Percentiles rank a stretch among this genome's conserved stretches.
Conservation (phyloP, 2,888 invertebrate species). For the Lymantria dispar region DNA sequence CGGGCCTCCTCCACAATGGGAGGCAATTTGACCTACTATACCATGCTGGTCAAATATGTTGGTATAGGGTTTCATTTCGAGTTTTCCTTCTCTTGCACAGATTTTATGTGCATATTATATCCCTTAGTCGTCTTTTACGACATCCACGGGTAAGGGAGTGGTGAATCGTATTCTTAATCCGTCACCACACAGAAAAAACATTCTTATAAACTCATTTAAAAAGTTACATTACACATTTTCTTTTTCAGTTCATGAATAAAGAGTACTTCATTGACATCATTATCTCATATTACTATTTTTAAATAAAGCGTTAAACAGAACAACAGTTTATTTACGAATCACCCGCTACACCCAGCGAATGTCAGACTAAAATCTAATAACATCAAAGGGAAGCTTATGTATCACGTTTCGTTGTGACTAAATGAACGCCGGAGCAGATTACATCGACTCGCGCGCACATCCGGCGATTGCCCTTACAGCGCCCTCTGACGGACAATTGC, state of each 20-base stretch:
- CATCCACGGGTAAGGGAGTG: too few species aligned
- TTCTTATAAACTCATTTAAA: too few species aligned
- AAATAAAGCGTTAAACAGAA: constrained; percentile 30
- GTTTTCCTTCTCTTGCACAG: too few species aligned
- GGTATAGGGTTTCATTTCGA: too few species aligned
- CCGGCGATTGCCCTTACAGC: constrained; percentile 45
- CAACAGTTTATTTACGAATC: constrained; percentile 40
- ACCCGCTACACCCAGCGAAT: constrained; percentile 36
- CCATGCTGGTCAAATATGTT: too few species aligned
- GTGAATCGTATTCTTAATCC: too few species aligned
- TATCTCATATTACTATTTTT: constrained; percentile 12
- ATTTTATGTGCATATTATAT: too few species aligned
- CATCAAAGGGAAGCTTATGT: constrained; percentile 61
- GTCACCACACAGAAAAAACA: too few species aligned
- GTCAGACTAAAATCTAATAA: constrained; percentile 53
- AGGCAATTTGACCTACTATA: too few species aligned
- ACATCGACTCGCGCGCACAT: constrained; percentile 48
- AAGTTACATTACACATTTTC: not conserved
- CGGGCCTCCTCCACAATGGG: too few species aligned
- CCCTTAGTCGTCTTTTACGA: too few species aligned
- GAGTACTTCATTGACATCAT: constrained; percentile 4
- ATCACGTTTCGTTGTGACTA: constrained; percentile 55
- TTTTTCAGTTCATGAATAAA: not conserved
- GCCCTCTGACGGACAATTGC: constrained; percentile 26
- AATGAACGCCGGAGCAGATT: constrained; percentile 49